Evolutionary conservation across 2,113 vertebrate genomes (phyloP), one percentile per base, ranked within the genome.

Genomic region (Xiphias gladius): DNA sequence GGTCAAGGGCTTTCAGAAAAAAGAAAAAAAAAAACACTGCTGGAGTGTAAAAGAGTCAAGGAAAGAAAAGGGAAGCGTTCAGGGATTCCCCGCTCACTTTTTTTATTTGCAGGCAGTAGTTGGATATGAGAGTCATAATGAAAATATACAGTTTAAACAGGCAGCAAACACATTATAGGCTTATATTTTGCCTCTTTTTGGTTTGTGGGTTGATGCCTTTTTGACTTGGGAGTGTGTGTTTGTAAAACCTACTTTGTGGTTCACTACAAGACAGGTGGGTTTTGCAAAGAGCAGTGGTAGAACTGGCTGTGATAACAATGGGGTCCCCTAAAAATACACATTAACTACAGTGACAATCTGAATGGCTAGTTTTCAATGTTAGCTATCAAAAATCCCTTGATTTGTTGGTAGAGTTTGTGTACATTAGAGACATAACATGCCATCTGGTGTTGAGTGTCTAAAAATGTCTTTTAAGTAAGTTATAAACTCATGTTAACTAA

Each of bases 31-130:
- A 54, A 11, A 22, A 1, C 16, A 39, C 5, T 30, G 26, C 55
- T 35, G 8, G 17, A 28, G 35, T 37, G 7, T 58, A 48, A 8
- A 37, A 1, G 4, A 24, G 5, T 64, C 9, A 64, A 57, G 14
- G 79, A 26, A 24, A 19, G 55, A 77, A 79, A 74, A 30, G 13
- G 4, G 54, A 86, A 79, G 22, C 0, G 0, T 17, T 48, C 2
- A 73, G 74, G 46, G 63, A 82, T 68, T 62, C 55, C 81, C 73
- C 80, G 73, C 74, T 67, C 2, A 24, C 35, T 58, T 52, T 68
- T 52, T 22, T 26, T 46, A 6, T n/a, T 32, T 66, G 0, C 0
- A 22, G 2, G 13, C 13, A 32, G 14, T 5, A 46, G 20, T 41
- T 26, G 24, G 10, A 28, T 48, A 14, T 7, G 7, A 37, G 5